phyloP scores from a whole-genome alignment of 2,113 vertebrate species.

The Aptenodytes patagonicus region DNA sequence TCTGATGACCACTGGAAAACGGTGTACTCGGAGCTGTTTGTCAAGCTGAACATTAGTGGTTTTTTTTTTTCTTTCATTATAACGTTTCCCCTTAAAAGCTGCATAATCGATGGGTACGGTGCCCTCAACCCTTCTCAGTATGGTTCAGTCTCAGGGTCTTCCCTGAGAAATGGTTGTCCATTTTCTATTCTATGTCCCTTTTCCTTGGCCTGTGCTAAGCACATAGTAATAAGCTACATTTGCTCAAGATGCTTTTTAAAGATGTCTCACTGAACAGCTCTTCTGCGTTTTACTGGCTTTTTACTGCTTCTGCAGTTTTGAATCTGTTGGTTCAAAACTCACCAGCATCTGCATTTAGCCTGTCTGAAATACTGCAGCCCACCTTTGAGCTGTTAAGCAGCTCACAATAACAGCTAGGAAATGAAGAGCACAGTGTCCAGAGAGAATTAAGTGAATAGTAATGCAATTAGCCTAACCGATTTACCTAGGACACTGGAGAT shows the following conservation, averaged over 20 bases:
- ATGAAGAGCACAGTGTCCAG: background rate
- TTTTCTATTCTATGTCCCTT: background rate
- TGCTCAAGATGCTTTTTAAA: background rate
- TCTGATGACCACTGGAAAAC: background rate
- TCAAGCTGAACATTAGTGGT: background rate
- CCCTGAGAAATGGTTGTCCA: background rate
- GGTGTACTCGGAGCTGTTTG: background rate
- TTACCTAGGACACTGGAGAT: background rate
- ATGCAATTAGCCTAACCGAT: slow-evolving; percentile 31
- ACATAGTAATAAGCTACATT: background rate
- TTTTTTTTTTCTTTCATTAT: background rate
- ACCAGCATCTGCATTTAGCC: background rate
- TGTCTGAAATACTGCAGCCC: background rate
- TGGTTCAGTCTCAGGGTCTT: background rate
- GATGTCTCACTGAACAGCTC: background rate
- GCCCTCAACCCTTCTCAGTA: background rate
- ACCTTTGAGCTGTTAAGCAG: background rate
- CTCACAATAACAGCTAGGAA: background rate
- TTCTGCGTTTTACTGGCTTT: background rate
- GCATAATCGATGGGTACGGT: background rate
- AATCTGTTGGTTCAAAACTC: background rate
- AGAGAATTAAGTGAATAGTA: background rate
- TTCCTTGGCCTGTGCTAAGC: background rate
- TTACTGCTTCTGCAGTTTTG: background rate
- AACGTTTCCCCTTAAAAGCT: background rate